Conservation (phyloP, 1,140 invertebrate genomes). For the Mactra quadrangularis region DNA sequence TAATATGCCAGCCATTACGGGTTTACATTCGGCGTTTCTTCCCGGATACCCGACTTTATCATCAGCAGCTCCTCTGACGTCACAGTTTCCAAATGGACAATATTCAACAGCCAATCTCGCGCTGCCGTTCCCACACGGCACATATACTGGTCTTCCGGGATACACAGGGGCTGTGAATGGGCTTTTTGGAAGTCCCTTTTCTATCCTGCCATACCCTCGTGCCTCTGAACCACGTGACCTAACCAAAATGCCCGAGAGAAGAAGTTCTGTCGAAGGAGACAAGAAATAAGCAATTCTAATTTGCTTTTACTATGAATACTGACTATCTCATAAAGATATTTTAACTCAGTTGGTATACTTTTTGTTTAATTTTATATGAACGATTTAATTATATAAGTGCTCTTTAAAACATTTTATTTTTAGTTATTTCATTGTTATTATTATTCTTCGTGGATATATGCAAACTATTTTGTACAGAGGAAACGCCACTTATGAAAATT, state of each 20-base stretch:
- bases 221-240: slow-evolving; percentile 32
- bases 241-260: slow-evolving; percentile 33
- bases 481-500: too few relatives aligned
- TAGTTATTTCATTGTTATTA: too few relatives aligned
- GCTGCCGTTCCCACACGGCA: slow-evolving; percentile 46
- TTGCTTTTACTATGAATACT: too few relatives aligned
- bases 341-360: too few relatives aligned
- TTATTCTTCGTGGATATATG: too few relatives aligned
- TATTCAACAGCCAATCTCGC: slow-evolving; percentile 32
- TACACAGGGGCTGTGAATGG: slow-evolving; percentile 34
- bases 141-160: slow-evolving; percentile 48
- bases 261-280: neutral
- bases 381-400: too few relatives aligned
- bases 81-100: slow-evolving; percentile 40
- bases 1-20: slow-evolving; percentile 60
- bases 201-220: slow-evolving; percentile 35
- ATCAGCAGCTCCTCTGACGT: slow-evolving; percentile 25
- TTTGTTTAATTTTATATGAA: too few relatives aligned
- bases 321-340: too few relatives aligned
- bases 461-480: too few relatives aligned
- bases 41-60: slow-evolving; percentile 55
- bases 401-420: too few relatives aligned
- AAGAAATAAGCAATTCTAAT: too few relatives aligned
- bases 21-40: slow-evolving; percentile 81
- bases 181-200: slow-evolving; percentile 48